Conservation (phyloP, 2,888 invertebrate genomes). For the Zonitis immaculata region DNA sequence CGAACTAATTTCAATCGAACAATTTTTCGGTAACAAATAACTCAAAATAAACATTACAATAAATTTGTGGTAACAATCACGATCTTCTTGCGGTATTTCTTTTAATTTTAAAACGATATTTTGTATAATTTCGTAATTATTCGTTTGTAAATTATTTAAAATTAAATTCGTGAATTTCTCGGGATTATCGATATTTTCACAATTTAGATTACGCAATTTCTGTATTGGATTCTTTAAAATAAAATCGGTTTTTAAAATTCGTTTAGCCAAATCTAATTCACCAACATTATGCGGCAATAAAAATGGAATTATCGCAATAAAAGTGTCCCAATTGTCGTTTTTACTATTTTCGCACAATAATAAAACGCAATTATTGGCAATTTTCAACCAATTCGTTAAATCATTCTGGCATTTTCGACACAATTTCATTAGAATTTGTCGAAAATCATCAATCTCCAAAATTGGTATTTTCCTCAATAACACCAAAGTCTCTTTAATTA, state of each 20-base stretch:
- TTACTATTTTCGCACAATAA: slow-evolving; percentile 27
- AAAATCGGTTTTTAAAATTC: slow-evolving; percentile 49
- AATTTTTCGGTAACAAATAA: slow-evolving; percentile 45
- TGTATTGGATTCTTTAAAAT: slow-evolving; percentile 42
- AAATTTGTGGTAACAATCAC: slow-evolving; percentile 33
- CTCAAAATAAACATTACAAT: slow-evolving; percentile 49
- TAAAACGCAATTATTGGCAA: slow-evolving; percentile 32
- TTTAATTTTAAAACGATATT: slow-evolving; percentile 25
- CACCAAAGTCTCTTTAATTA: slow-evolving; percentile 56
- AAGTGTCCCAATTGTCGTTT: slow-evolving; percentile 53
- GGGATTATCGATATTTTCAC: slow-evolving; percentile 3
- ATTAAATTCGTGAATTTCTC: slow-evolving; percentile 26
- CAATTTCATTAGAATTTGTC: slow-evolving; percentile 52
- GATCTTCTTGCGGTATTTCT: slow-evolving; percentile 20
- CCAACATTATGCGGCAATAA: slow-evolving; percentile 54
- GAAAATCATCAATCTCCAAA: slow-evolving; percentile 37
- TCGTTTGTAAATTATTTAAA: slow-evolving; percentile 22
- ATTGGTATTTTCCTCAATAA: slow-evolving; percentile 37
- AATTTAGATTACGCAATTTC: slow-evolving; percentile 2
- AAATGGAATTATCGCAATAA: slow-evolving; percentile 59
- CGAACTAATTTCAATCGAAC: slow-evolving; percentile 44
- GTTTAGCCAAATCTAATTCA: slow-evolving; percentile 47
- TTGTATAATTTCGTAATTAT: slow-evolving; percentile 18
- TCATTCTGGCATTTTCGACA: slow-evolving; percentile 48
- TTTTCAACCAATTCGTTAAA: slow-evolving; percentile 45